Conservation (phyloP, 1,140 invertebrate genomes). For the Atta cephalotes region DNA sequence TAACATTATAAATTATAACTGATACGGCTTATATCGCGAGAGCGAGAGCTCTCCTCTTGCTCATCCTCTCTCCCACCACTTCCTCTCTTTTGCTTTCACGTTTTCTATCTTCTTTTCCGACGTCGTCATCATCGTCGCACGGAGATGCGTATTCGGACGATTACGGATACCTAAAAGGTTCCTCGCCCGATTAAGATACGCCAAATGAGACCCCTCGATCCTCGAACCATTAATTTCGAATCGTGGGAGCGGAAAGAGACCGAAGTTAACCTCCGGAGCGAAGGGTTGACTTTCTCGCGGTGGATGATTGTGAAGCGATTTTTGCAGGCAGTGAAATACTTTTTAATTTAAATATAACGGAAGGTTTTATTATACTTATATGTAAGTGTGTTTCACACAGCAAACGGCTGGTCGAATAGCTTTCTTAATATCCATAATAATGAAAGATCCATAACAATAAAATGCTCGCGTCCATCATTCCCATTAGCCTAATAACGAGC, state of each 20-base stretch:
- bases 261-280: conserved; percentile 2
- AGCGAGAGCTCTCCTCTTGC: conserved; percentile 44
- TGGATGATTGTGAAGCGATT: conserved; percentile 12
- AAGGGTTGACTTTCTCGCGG: conserved; percentile 5
- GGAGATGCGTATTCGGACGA: conserved; percentile 70
- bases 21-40: conserved; percentile 85
- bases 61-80: background rate
- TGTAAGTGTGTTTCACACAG: background rate
- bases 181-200: conserved; percentile 60
- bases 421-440: background rate
- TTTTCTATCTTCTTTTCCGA: conserved; percentile 49
- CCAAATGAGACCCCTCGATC: conserved; percentile 57
- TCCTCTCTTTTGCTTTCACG: background rate
- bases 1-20: conserved; percentile 87
- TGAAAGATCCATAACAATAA: background rate
- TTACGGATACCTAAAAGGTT: conserved; percentile 73
- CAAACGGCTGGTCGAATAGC: background rate
- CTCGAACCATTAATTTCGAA: conserved; percentile 65
- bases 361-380: background rate
- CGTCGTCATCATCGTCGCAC: conserved; percentile 18
- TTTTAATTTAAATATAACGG: conserved; percentile 20
- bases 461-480: conserved; percentile 43
- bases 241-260: conserved; percentile 37
- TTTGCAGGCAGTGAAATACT: background rate
- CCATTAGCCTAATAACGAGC: background rate